A percentile compares a stretch with the other conserved stretches of the same genome.
Evolutionary conservation across 2,113 vertebrate genomes (phyloP).

Genomic region (Dolichallabes microphthalmus): DNA sequence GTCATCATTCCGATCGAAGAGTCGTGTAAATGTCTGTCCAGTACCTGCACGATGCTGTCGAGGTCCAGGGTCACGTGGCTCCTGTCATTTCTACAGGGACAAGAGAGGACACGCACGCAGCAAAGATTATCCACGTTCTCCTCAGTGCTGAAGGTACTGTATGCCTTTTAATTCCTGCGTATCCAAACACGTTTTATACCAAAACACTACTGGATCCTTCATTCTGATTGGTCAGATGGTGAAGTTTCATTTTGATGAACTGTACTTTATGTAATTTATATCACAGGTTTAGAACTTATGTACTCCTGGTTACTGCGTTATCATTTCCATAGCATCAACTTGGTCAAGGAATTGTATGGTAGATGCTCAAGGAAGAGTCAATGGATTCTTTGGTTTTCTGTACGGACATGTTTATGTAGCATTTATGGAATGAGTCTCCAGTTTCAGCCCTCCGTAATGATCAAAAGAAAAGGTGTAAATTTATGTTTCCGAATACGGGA

Average conservation of each 20-base stretch:
- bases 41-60: slow-evolving; percentile 92
- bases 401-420: background rate
- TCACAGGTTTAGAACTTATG: no score
- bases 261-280: background rate
- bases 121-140: background rate
- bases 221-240: background rate
- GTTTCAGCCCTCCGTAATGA: background rate
- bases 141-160: background rate
- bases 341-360: no score
- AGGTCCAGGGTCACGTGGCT: slow-evolving; percentile 85
- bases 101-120: background rate
- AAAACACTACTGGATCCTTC: background rate
- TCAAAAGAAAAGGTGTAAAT: no score
- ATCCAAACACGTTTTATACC: background rate
- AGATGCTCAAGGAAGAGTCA: no score
- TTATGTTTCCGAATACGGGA: no score
- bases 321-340: no score
- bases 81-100: slow-evolving; percentile 69
- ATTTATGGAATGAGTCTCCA: background rate
- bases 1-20: slow-evolving; percentile 95
- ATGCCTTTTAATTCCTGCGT: background rate
- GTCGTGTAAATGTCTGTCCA: slow-evolving; percentile 90
- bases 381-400: background rate
- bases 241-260: background rate
- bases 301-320: no score